phyloP scores from a whole-genome alignment of 2,113 vertebrate genomes.

The Campylomormyrus tamandua region DNA sequence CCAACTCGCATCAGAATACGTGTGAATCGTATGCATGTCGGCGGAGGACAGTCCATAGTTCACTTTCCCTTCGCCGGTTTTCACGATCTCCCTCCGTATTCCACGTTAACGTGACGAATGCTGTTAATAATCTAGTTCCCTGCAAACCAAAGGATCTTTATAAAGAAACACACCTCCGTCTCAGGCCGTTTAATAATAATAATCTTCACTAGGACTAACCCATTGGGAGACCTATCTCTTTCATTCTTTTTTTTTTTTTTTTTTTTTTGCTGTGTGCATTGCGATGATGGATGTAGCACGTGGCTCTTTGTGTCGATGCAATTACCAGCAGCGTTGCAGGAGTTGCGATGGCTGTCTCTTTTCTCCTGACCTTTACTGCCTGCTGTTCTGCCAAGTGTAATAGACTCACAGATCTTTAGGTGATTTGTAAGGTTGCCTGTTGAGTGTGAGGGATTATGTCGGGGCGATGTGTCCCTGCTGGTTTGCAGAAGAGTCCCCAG shows the following conservation, averaged over 20 bases:
- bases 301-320: background rate
- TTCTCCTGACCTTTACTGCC: background rate
- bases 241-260: background rate
- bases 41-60: background rate
- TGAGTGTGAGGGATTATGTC: background rate
- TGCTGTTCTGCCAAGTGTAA: background rate
- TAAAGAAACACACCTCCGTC: background rate
- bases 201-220: background rate
- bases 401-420: background rate
- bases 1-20: slow-evolving; percentile 31
- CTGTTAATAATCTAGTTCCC: background rate
- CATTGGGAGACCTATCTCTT: background rate
- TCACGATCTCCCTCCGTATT: background rate
- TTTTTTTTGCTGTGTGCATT: background rate
- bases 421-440: background rate
- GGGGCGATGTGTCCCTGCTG: background rate
- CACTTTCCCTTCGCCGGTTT: background rate
- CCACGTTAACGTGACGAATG: background rate
- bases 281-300: background rate
- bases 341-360: background rate
- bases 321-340: background rate
- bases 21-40: background rate
- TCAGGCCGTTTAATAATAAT: background rate
- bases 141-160: slow-evolving; percentile 4
- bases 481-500: background rate